These are phyloP conservation scores for Anoplius nigerrimus DNA, from an alignment of 2,888 invertebrate genomes.

Conservation along the genomic window DNA sequence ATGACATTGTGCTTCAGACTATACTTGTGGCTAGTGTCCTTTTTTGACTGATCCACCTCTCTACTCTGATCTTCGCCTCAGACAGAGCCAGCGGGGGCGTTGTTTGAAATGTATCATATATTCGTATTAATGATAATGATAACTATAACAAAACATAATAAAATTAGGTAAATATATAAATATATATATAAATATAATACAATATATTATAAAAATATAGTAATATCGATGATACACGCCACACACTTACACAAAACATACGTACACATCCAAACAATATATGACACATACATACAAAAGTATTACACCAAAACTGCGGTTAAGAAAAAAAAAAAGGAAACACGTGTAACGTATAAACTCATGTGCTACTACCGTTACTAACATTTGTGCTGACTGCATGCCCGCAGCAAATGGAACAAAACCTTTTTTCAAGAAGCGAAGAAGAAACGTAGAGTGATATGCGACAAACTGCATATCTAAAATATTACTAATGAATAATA, in stretches of 20 bases:
- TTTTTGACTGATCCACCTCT: constrained; percentile 49
- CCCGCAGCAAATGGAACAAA: constrained; percentile 58
- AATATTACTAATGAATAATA: constrained; percentile 58
- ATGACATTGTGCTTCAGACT: constrained; percentile 55
- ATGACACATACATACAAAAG: constrained; percentile 45
- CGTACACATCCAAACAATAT: constrained; percentile 33
- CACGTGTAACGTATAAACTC: constrained; percentile 56
- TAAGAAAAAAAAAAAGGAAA: constrained; percentile 25
- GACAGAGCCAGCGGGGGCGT: constrained; percentile 69
- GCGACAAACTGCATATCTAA: constrained; percentile 32
- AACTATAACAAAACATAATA: constrained; percentile 73
- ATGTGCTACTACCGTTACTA: constrained; percentile 64
- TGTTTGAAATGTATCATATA: constrained; percentile 75
- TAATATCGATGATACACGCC: constrained; percentile 63
- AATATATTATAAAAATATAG: constrained; percentile 61
- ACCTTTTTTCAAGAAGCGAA: constrained; percentile 62
- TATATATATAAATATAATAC: constrained; percentile 55
- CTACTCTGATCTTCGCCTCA: constrained; percentile 66
- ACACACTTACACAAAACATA: constrained; percentile 43
- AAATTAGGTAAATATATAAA: constrained; percentile 67
- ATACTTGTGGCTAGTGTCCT: constrained; percentile 46
- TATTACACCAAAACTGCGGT: constrained; percentile 34
- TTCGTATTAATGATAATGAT: constrained; percentile 73
- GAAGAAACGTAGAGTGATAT: constrained; percentile 23
- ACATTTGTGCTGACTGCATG: constrained; percentile 65